Percentiles rank a stretch among this genome's conserved stretches.
Conservation (phyloP, 2,888 invertebrate genomes). For the Alentia gelatinosa region DNA sequence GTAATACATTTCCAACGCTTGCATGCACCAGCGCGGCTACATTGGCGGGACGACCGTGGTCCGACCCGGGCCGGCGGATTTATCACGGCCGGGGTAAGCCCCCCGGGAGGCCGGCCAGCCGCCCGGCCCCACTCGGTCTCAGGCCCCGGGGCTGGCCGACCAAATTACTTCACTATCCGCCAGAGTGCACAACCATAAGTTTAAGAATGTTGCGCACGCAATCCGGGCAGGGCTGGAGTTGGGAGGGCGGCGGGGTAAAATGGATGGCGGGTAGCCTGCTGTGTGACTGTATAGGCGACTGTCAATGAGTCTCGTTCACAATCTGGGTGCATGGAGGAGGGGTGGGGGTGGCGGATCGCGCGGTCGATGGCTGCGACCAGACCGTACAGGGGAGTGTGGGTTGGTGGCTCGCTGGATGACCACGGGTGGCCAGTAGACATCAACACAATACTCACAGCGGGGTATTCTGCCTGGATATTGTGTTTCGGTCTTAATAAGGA, state of each 20-base stretch:
- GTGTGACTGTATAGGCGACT: constrained; percentile 9
- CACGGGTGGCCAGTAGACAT: too few relatives aligned
- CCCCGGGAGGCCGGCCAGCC: constrained; percentile 14
- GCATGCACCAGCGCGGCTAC: constrained; percentile 49
- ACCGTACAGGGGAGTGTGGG: neutral
- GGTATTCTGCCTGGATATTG: too few relatives aligned
- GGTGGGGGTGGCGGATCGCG: neutral
- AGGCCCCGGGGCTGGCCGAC: constrained; percentile 47
- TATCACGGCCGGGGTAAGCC: constrained; percentile 40
- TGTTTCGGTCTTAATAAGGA: too few relatives aligned
- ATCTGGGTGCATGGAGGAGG: neutral
- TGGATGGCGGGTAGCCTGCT: neutral
- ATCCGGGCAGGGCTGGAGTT: neutral
- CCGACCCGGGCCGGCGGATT: constrained; percentile 32
- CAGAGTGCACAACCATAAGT: constrained; percentile 45
- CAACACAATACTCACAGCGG: too few relatives aligned
- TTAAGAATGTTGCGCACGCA: constrained; percentile 52
- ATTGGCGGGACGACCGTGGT: neutral
- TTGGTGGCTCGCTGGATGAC: too few relatives aligned
- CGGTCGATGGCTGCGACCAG: neutral
- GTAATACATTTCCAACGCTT: constrained; percentile 54
- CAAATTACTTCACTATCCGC: constrained; percentile 49
- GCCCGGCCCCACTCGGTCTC: constrained; percentile 44
- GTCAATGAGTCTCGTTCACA: neutral
- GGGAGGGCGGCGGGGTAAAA: neutral